Base-by-base conservation (phyloP, 2,888 invertebrate species). In the Folsomia manolachei region DNA sequence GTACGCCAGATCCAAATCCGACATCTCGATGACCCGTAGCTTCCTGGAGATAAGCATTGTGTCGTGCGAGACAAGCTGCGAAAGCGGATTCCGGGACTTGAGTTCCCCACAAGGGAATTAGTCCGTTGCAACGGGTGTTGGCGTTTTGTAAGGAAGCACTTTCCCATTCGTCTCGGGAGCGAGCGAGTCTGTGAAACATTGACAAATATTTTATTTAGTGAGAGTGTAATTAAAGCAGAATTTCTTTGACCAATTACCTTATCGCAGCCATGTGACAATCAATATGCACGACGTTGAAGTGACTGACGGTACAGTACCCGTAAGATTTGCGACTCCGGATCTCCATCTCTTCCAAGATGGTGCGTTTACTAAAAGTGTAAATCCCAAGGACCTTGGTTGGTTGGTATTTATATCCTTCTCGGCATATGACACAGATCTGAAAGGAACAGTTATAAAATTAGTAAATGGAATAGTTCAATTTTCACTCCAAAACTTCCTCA, bases 221-320 rank as follows among this genome's bases (percentile, higher is more conserved):
- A 11, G 11, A 9, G 11, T 19, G 11, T 11, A 61, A 19, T 61
- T 61, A 19, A n/a, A n/a, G n/a, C n/a, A n/a, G n/a, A n/a, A n/a
- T n/a, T n/a, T n/a, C 39, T 39, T 39, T 39, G 27, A 25, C 23
- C 23, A 83, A 88, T 67, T 88, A 88, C 84, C 95, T 88, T 65
- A 98, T 97, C 26, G 98, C 98, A 0, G 94, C 93, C 88, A 95
- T 94, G 85, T 99, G 98, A 83, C 98, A 99, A 84, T 98, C 98
- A 1, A 97, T 92, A 84, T 99, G 98, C 26, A 98, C 96, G 52
- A 97, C 92, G 86, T 98, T 98, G 86, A 98, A 98, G 86, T 98
- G 97, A 18, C 96, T 95, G 51, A 98, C 97, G 0, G 97, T 97
- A 66, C 92, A 92, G 85, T 96, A 97, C 70, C 87, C 87, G 80